Evolutionary conservation across 2,113 vertebrate genomes (phyloP).

Genomic region (Trogon melanurus): DNA sequence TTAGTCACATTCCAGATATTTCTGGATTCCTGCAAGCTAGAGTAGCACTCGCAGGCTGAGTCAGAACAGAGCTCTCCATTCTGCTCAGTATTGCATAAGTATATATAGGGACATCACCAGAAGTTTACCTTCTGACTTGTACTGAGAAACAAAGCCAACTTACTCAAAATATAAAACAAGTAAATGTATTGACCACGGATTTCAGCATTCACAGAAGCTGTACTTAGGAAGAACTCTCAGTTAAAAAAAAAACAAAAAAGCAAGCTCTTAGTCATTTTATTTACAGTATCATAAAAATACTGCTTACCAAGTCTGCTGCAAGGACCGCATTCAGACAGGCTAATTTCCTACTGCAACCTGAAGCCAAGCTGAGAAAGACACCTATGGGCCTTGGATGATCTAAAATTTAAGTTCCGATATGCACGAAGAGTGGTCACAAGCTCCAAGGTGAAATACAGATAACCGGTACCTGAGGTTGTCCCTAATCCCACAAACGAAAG

Average conservation of each 20-base stretch:
- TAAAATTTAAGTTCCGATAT: background rate
- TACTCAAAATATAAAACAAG: background rate
- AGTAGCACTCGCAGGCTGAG: constrained; percentile 25
- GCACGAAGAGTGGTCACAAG: background rate
- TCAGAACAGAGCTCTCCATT: constrained; percentile 12
- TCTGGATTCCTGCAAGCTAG: constrained; percentile 37
- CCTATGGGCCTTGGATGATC: accelerated
- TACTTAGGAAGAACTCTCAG: background rate
- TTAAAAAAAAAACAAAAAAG: background rate
- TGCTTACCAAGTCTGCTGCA: background rate
- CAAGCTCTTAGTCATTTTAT: background rate
- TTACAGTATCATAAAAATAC: background rate
- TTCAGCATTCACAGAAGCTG: background rate
- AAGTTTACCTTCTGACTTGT: constrained; percentile 10
- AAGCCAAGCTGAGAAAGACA: background rate
- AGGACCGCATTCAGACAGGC: background rate
- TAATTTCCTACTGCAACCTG: background rate
- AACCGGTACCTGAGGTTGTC: background rate
- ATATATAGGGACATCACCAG: background rate
- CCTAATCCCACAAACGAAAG: background rate
- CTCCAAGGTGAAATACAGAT: background rate
- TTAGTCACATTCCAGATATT: constrained; percentile 50
- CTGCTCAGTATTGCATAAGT: constrained; percentile 5
- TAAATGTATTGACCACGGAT: background rate
- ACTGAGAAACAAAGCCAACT: background rate